These are phyloP conservation scores for Caenorhabditis wallacei DNA, from an alignment of 2,888 invertebrate genomes.

Conservation along the genomic window DNA sequence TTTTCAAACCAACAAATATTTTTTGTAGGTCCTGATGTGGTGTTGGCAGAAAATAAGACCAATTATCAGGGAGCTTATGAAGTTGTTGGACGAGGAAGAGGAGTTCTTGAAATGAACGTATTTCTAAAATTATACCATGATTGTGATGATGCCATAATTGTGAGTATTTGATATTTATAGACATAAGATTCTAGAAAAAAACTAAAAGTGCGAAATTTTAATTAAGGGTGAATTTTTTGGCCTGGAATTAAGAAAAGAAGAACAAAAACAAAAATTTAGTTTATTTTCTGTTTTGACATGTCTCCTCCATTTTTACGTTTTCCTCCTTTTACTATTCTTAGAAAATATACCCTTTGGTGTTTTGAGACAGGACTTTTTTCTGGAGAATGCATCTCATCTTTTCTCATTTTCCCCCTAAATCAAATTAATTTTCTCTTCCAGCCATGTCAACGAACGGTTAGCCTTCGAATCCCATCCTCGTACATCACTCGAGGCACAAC, in stretches of 20 bases:
- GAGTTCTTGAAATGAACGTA: constrained; percentile 73
- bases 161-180: constrained; percentile 22
- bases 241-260: too few relatives aligned
- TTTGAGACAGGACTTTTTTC: too few relatives aligned
- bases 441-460: constrained; percentile 78
- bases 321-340: background rate
- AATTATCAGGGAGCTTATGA: constrained; percentile 74
- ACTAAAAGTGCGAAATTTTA: background rate
- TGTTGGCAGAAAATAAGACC: constrained; percentile 72
- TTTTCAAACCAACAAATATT: background rate
- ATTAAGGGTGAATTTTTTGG: background rate
- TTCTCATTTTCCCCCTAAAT: too few relatives aligned
- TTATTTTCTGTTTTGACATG: background rate
- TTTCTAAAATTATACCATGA: constrained; percentile 66
- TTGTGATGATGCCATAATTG: constrained; percentile 72
- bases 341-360: too few relatives aligned
- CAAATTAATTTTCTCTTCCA: constrained; percentile 44
- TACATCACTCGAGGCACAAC: constrained; percentile 71
- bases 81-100: constrained; percentile 71
- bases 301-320: background rate
- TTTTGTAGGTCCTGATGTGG: constrained; percentile 74
- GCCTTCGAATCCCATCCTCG: constrained; percentile 71
- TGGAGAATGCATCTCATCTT: too few relatives aligned
- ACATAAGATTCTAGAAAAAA: background rate
- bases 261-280: too few relatives aligned